Evolutionary conservation across 2,113 vertebrate species (phyloP).

Genomic region (Murina feae): DNA sequence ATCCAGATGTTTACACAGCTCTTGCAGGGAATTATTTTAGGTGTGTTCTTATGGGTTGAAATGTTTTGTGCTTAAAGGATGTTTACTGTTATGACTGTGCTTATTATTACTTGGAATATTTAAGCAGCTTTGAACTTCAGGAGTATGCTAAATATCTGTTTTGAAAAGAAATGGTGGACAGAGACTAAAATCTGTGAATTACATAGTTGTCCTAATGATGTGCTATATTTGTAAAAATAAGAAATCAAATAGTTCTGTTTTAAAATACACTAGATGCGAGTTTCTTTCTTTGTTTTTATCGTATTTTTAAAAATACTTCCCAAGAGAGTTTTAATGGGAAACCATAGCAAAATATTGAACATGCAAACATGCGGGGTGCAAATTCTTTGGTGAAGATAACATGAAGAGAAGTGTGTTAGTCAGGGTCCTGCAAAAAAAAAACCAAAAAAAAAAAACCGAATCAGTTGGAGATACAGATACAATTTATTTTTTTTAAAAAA

Average conservation of each 20-base stretch:
- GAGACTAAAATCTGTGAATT: conserved; percentile 26
- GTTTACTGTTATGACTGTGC: neutral
- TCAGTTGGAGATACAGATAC: neutral
- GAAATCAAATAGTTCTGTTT: neutral
- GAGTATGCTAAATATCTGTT: neutral
- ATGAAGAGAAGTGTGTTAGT: neutral
- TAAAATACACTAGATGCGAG: neutral
- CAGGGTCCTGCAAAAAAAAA: neutral
- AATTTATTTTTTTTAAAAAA: neutral
- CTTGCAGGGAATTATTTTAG: conserved; percentile 27
- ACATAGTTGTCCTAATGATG: neutral
- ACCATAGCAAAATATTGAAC: neutral
- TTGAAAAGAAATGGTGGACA: neutral
- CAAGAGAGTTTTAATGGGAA: neutral
- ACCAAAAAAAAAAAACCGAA: too few relatives aligned
- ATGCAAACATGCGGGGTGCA: neutral
- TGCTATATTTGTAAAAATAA: neutral
- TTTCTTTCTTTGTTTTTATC: neutral
- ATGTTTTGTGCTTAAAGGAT: neutral
- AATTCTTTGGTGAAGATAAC: neutral
- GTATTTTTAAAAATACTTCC: neutral
- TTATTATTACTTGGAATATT: neutral
- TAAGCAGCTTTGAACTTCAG: conserved; percentile 23
- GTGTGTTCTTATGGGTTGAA: neutral
- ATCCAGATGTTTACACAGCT: conserved; percentile 21